A percentile compares a stretch with the other conserved stretches of the same genome.
These are phyloP conservation scores for Coregonus ussuriensis DNA, from an alignment of 2,797 vertebrate species.

Conservation along the genomic window DNA sequence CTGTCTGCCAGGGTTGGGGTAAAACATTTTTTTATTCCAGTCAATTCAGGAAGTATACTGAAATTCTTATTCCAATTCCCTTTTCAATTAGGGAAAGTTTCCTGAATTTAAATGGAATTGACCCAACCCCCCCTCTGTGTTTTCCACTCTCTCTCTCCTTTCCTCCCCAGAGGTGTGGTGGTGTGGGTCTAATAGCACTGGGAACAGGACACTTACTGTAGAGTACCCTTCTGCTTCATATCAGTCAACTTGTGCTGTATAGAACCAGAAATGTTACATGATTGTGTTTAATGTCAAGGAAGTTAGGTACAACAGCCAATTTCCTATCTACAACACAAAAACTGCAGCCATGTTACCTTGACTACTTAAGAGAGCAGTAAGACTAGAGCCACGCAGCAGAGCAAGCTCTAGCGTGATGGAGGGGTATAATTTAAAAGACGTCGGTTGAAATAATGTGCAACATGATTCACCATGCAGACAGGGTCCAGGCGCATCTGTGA, in stretches of 20 bases:
- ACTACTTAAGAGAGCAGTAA: not conserved
- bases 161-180: too few relatives aligned
- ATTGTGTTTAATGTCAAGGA: too few relatives aligned
- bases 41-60: not conserved
- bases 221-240: too few relatives aligned
- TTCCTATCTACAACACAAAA: not conserved
- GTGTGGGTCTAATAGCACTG: not conserved
- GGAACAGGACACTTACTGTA: not conserved
- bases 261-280: too few relatives aligned
- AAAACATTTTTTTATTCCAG: not conserved
- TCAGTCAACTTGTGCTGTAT: too few relatives aligned
- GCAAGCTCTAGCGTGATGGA: constrained; percentile 16
- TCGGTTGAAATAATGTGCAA: constrained; percentile 43
- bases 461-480: constrained; percentile 43
- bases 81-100: too few relatives aligned
- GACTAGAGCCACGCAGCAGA: too few relatives aligned
- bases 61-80: not conserved
- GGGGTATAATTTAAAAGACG: constrained; percentile 39
- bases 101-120: not conserved
- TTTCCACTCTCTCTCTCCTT: too few relatives aligned
- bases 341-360: not conserved
- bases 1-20: not conserved
- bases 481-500: constrained; percentile 28
- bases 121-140: not conserved
- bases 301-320: too few relatives aligned